Evolutionary conservation across 2,797 vertebrate genomes (phyloP), one percentile per base, ranked within the genome.

Genomic region (Ciconia nigra): DNA sequence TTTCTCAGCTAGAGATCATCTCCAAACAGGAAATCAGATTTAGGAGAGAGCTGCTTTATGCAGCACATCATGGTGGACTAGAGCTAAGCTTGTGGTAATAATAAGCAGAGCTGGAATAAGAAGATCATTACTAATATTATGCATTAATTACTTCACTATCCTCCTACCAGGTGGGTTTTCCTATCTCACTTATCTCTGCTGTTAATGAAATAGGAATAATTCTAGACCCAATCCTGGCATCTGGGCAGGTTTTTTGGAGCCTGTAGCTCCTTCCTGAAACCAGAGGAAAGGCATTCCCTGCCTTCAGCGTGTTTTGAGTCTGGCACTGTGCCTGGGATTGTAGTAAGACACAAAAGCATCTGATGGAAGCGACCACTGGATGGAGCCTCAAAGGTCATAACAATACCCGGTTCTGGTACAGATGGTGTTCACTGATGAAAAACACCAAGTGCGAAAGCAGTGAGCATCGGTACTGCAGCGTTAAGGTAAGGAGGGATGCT

Each of bases 1-100:
- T 97, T 96, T 96, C 92, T 95, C 92, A 96, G 97, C 94, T 90
- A 96, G 90, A 93, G 66, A 96, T 94, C 93, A 95, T 95, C 95
- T 96, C 92, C 83, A 96, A 92, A 89, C 86, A 94, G 93, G 93
- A 97, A 96, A 97, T 94, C 78, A 93, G 61, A 91, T 96, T 83
- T 90, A 74, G 90, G 84, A 96, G 92, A 47, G 26, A 92, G 16
- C 67, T 92, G 63, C 88, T 96, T 92, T 94, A 67, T 83, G 79
- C 84, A 86, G 80, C 79, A 20, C 61, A 39, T 89, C 81, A 80
- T 72, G 83, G 92, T 92, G 92, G 95, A 94, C 94, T 63, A 46
- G 26, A 80, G 90, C 70, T 89, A 90, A 80, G 72, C 90, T 94
- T 41, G 25, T 91, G 62, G 59, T 72, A 95, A 94, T 76, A 66